These are phyloP conservation scores for Listronotus bonariensis DNA, from an alignment of 1,140 invertebrate species.

Conservation along the genomic window DNA sequence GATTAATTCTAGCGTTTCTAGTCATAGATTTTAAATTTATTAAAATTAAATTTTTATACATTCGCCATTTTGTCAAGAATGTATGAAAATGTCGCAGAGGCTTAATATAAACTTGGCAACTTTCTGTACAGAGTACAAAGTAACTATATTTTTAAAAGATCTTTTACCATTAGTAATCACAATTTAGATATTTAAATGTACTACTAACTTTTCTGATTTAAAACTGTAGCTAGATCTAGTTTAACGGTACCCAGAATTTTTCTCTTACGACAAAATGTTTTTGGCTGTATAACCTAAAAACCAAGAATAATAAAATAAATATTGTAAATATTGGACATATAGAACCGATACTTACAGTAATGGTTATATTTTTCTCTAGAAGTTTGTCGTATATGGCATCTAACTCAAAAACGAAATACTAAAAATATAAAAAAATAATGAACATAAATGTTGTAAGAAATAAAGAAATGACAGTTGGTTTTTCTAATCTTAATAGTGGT, in stretches of 20 bases:
- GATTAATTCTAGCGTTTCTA: no score
- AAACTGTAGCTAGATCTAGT: slow-evolving; percentile 72
- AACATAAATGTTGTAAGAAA: no score
- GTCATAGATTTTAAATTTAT: no score
- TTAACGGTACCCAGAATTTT: slow-evolving; percentile 69
- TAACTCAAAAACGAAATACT: slow-evolving; percentile 74
- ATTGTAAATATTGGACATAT: slow-evolving; percentile 6
- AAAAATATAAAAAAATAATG: slow-evolving; percentile 43
- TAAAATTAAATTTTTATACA: no score
- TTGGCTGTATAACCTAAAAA: slow-evolving; percentile 48
- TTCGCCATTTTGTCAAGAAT: no score
- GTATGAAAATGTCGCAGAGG: no score
- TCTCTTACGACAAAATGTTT: slow-evolving; percentile 40
- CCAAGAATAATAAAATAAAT: background rate
- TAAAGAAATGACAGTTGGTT: no score
- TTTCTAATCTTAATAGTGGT: no score
- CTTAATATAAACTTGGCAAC: no score
- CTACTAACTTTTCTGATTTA: slow-evolving; percentile 68
- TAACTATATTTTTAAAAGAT: no score
- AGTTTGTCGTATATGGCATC: slow-evolving; percentile 58
- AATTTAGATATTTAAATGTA: background rate
- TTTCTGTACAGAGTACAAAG: no score
- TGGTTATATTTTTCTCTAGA: slow-evolving; percentile 55
- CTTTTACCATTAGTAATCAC: no score
- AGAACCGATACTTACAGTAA: slow-evolving; percentile 59